Evolutionary conservation across 1,140 invertebrate species (phyloP), one percentile per base, ranked within the genome.

Genomic region (Heliconius hermathena): DNA sequence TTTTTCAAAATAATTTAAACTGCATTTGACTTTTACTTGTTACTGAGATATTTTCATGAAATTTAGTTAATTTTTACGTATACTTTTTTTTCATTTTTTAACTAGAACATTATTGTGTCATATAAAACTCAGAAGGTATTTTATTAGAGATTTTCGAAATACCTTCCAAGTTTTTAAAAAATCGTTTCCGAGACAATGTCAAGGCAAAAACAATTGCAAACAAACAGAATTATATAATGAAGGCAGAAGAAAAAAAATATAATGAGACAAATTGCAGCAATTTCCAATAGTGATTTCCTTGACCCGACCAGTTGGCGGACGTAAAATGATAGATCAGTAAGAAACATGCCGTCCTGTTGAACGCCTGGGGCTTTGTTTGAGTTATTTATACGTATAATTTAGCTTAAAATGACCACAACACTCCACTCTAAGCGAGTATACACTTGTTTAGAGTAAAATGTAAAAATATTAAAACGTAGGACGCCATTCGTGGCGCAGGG

Each of bases 261-360:
- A 78, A 78, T 78, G 52, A 78, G 76, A 78, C 26, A 78, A 78
- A 73, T 78, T 73, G 71, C 74, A 22, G 76, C 26, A 78, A 78
- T 78, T 78, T 78, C 38, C 76, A 78, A 78, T 72, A 71, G 70
- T 66, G 49, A 57, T 36, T 26, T 71, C 76, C 76, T 73, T 78
- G 76, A 78, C 76, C 71, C 66, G 29, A 73, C 49, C 29, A 66
- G 60, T 66, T 66, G 20, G 71, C 76, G 76, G 76, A 78, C 76
- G 71, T 73, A 71, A 60, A 71, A 54, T 73, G 76, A 73, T 60
- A 71, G 33, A 76, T 60, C 60, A 66, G 3, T 66, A 66, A 29
- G 60, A 26, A 66, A 66, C 60, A 66, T 1, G 60, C 22, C 26
- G 22, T 66, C 4, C 60, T 29, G 5, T 26, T 26, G 60, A 26